Base-by-base conservation (phyloP, 2,113 vertebrate genomes). In the Natator depressus region DNA sequence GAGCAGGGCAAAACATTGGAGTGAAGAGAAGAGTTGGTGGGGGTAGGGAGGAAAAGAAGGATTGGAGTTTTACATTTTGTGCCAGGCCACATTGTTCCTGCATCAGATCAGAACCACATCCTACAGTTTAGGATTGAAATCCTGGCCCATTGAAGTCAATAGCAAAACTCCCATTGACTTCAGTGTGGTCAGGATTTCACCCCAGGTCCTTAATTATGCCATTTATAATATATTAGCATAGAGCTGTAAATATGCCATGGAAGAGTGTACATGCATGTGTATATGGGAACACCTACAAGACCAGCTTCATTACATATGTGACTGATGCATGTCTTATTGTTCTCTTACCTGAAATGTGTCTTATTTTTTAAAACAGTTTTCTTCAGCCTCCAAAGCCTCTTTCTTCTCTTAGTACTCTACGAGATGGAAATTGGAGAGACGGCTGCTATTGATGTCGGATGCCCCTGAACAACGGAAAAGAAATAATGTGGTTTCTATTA, bases 331-430 rank as follows among this genome's bases (percentile, higher is more conserved):
- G 29, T 84, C 29, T 46, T 89, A 50, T 88, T 84, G 42, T 25
- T 88, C 42, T 90, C 90, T 51, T 46, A 47, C 47, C 5, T 79
- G 38, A 86, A 91, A 79, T 87, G 27, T 38, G 50, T 72, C 91
- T 96, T 96, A 5, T 65, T 95, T 86, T 35, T 88, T 94, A 25
- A 82, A 89, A 72, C 96, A 99, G 99, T 98, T 99, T 99, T 96
- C 98, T 99, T 97, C 99, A 99, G 95, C 99, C 99, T 93, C 99
- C 99, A 97, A 99, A 99, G 98, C 99, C 99, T 62, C 98, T 99
- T 88, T 98, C 99, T 5, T 98, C 99, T 42, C 98, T 99, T 95
- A 99, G 99, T 91, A 98, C 99, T 62, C 98, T 99, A 97, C 98
- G 99, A 78, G 99, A 99, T 51, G 98, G 99, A 88, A 99, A 98